Percentiles rank a stretch among this genome's conserved stretches.
Conservation (phyloP, 1,140 invertebrate species). For the Lepidurus apus region DNA sequence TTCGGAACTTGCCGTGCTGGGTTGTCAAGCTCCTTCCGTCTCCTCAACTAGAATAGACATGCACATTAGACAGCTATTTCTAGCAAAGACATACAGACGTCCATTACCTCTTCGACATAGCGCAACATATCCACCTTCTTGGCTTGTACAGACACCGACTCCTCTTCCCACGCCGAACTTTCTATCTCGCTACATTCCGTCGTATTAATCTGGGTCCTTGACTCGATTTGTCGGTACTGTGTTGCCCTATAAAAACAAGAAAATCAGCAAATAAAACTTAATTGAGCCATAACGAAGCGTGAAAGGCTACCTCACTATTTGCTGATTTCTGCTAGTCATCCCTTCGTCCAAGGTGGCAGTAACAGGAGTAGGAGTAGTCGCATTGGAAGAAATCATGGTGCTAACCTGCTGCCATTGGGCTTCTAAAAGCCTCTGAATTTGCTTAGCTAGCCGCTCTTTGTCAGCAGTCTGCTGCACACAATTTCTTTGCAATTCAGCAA, state of each 20-base stretch:
- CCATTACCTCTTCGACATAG: not conserved
- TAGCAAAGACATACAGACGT: not conserved
- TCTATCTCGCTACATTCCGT: slow-evolving; percentile 12
- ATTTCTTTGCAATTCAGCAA: not conserved
- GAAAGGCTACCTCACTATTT: not conserved
- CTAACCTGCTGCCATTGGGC: not conserved
- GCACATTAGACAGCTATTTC: not conserved
- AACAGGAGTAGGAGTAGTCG: not conserved
- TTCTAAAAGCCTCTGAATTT: not conserved
- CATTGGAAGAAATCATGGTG: slow-evolving; percentile 1
- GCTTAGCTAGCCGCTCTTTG: not conserved
- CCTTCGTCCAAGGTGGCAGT: not conserved
- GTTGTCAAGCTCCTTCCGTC: not conserved
- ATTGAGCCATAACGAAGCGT: not conserved
- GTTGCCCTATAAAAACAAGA: not conserved
- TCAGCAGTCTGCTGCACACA: not conserved
- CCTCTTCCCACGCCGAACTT: not conserved
- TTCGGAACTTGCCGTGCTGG: not conserved
- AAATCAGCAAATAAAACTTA: not conserved
- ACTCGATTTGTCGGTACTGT: not conserved
- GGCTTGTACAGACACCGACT: not conserved
- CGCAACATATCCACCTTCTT: slow-evolving; percentile 1
- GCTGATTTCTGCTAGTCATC: not conserved
- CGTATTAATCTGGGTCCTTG: not conserved
- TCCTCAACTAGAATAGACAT: not conserved